Conservation (phyloP, 2,113 vertebrate species). For the Bubalus kerabau region DNA sequence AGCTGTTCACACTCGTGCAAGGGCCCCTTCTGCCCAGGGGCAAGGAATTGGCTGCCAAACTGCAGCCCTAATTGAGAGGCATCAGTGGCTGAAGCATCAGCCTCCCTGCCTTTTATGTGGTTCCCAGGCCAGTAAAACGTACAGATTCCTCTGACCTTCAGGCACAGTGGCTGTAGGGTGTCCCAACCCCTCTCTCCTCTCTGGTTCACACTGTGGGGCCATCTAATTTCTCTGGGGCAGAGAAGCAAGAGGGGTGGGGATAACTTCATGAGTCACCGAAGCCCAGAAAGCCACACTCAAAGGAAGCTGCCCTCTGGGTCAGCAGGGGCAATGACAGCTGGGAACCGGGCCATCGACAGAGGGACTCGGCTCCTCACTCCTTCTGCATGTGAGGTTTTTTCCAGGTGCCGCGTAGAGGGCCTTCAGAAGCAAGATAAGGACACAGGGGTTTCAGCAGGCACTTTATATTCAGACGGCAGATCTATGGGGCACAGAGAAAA, state of each 20-base stretch:
- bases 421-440: not conserved
- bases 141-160: not conserved
- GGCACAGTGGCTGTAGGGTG: not conserved
- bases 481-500: not conserved
- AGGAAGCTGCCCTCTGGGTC: not conserved
- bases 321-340: too few relatives aligned
- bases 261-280: not conserved
- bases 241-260: not conserved
- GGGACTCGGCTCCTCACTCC: not conserved
- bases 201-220: not conserved
- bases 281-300: not conserved
- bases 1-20: not conserved
- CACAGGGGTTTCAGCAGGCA: not conserved
- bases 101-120: not conserved
- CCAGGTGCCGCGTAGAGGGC: not conserved
- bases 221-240: not conserved
- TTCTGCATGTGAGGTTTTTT: not conserved
- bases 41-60: not conserved
- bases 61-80: not conserved
- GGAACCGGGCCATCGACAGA: not conserved
- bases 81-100: not conserved
- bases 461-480: not conserved
- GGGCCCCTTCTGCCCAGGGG: not conserved
- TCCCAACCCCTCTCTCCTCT: not conserved
- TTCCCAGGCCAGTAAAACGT: not conserved